Base-by-base conservation (phyloP, 2,113 vertebrate species). In the Neofelis nebulosa region DNA sequence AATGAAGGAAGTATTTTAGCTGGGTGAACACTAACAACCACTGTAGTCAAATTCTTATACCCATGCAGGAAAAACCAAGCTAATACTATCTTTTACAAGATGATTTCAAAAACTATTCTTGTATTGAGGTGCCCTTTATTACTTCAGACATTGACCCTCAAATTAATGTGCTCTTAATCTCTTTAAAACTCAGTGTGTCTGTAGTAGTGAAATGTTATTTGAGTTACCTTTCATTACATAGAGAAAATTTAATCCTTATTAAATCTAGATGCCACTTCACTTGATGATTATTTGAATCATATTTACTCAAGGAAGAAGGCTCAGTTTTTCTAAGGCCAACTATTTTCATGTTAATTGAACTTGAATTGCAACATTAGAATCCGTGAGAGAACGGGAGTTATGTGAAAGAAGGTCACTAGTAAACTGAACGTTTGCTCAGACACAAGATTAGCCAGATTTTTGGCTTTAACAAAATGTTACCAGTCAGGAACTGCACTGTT, bases 291-390 rank as follows among this genome's bases (percentile, higher is more conserved):
- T 86, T 95, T 93, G 78, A 96, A 91, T 91, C 86, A 83, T 92
- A 84, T 97, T 98, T 97, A 95, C n/a, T 96, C 48, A 95, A 82
- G 50, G 50, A 96, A 4, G 68, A 85, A 96, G 80, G 48, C 50
- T 84, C 93, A 69, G 7, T 92, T 95, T 95, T 90, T 95, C 38
- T 82, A 94, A 91, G n/a, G 31, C 25, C 45, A 95, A 74, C 31
- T 79, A 57, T 86, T 96, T 95, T 93, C 79, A 45, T 83, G 52
- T 93, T 98, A 96, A 90, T 96, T 97, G 96, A 92, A 89, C 45
- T 94, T 95, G 94, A 94, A 92, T 52, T 85, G 38, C 29, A 94
- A 31, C 13, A 78, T 45, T 90, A 74, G n/a, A 71, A 81, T 78
- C 74, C 63, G 3, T 92, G 33, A 87, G 66, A 85, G 27, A 85